Evolutionary conservation across 1,140 invertebrate genomes (phyloP), one percentile per base, ranked within the genome.

Genomic region (Pantala flavescens): DNA sequence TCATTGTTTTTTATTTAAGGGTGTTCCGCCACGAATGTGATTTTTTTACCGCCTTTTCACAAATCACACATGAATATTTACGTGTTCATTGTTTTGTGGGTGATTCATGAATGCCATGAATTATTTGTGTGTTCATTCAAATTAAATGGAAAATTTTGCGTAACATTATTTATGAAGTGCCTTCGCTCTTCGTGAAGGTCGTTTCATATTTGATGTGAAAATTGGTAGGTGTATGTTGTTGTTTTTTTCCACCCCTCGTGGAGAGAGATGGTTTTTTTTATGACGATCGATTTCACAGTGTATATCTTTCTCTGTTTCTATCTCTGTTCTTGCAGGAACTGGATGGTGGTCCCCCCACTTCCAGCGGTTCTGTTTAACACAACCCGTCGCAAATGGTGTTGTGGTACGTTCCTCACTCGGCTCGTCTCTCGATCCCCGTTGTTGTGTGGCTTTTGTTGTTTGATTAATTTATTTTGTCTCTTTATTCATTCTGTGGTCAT

Each of bases 371-470:
- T 21, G 49, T 21, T 63, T 63, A 63, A 19, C 49, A 63, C 49
- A 63, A 16, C 12, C 49, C 49, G n/a, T 63, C 49, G 49, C 49
- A 63, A 63, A 63, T 63, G 49, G 49, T 21, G 49, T 63, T 63
- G 49, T 63, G 49, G 49, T 63, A 63, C 49, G 49, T 63, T 63
- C n/a, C n/a, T 21, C n/a, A 16, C 49, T 63, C 49, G 16, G 14
- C 49, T 63, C 16, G 49, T 21, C 49, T 63, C 49, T 63, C 49
- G 49, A 63, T 5, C 49, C 49, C 49, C 49, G 49, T 63, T 63
- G n/a, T 21, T 63, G 49, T 63, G 49, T 63, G 49, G 49, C 49
- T 63, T 63, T 63, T 63, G 49, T 63, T 63, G 49, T 63, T 63
- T 63, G 12, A 21, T 63, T 63, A 21, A 19, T 36, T 36, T 36